phyloP scores from a whole-genome alignment of 2,797 vertebrate species.

The Typhlichthys subterraneus region DNA sequence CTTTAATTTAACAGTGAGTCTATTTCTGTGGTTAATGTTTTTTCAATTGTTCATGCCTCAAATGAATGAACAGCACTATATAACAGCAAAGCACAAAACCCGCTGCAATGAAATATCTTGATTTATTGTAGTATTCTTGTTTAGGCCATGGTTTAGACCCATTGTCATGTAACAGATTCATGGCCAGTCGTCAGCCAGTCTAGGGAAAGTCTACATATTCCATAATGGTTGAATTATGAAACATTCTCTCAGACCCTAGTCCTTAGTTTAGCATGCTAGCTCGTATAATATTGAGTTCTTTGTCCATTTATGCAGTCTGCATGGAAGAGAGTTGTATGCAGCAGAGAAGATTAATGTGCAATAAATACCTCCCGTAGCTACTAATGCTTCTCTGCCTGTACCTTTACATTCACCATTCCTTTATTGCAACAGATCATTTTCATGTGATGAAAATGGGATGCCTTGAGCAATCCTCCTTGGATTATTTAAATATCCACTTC shows the following conservation, averaged over 20 bases:
- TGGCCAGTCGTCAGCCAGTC: constrained; percentile 6
- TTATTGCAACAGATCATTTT: constrained; percentile 21
- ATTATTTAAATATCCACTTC: constrained; percentile 69
- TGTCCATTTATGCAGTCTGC: constrained; percentile 39
- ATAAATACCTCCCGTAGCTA: too few relatives aligned
- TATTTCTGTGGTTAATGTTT: constrained; percentile 34
- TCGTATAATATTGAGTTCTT: constrained; percentile 63
- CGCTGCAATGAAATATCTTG: constrained; percentile 23
- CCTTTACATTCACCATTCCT: constrained; percentile 30
- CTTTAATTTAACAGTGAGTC: neutral
- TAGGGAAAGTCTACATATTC: constrained; percentile 57
- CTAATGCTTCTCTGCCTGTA: neutral
- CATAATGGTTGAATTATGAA: constrained; percentile 65
- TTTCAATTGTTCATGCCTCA: constrained; percentile 42
- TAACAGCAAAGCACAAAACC: constrained; percentile 54
- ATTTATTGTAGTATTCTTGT: constrained; percentile 46
- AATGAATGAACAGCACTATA: constrained; percentile 40
- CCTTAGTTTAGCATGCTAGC: constrained; percentile 35
- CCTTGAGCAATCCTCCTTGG: constrained; percentile 63
- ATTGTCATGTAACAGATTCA: constrained; percentile 10
- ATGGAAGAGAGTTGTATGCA: neutral
- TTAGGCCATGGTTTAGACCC: neutral
- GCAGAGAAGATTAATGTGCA: neutral
- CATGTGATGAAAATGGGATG: constrained; percentile 57
- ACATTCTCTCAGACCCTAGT: constrained; percentile 46